Conservation (phyloP, 2,113 vertebrate species). For the Scomber japonicus region DNA sequence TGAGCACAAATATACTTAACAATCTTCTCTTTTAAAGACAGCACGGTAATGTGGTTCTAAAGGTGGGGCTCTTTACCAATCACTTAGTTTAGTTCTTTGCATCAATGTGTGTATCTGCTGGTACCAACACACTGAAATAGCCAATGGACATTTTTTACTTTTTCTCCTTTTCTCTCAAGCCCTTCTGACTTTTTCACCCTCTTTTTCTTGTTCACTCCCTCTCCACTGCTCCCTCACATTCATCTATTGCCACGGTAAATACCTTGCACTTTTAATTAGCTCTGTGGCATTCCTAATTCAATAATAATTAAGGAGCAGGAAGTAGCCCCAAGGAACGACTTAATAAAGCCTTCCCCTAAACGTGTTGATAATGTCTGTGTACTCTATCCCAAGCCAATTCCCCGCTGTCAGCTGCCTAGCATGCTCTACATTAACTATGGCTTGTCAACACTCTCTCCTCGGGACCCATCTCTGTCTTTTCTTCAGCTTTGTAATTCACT, state of each 20-base stretch:
- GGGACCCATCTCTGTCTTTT: slow-evolving; percentile 23
- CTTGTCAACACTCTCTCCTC: slow-evolving; percentile 42
- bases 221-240: slow-evolving; percentile 41
- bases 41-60: not conserved
- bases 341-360: slow-evolving; percentile 76
- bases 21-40: not conserved
- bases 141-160: not conserved
- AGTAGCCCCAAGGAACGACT: slow-evolving; percentile 72
- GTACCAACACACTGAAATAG: slow-evolving; percentile 20
- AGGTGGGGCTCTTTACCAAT: not conserved
- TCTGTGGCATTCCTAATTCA: slow-evolving; percentile 76
- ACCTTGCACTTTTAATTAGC: slow-evolving; percentile 77
- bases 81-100: not conserved
- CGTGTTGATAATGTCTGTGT: slow-evolving; percentile 66
- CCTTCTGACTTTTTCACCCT: not conserved
- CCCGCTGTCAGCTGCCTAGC: slow-evolving; percentile 23
- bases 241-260: slow-evolving; percentile 62
- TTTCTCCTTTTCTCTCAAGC: no score
- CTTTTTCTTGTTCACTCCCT: not conserved
- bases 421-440: slow-evolving; percentile 45
- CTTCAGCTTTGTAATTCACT: slow-evolving; percentile 25
- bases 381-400: slow-evolving; percentile 45
- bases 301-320: slow-evolving; percentile 80
- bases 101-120: not conserved
- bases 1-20: not conserved